Evolutionary conservation across 2,797 vertebrate genomes (phyloP), one percentile per base, ranked within the genome.

Genomic region (Phaenicophaeus curvirostris): DNA sequence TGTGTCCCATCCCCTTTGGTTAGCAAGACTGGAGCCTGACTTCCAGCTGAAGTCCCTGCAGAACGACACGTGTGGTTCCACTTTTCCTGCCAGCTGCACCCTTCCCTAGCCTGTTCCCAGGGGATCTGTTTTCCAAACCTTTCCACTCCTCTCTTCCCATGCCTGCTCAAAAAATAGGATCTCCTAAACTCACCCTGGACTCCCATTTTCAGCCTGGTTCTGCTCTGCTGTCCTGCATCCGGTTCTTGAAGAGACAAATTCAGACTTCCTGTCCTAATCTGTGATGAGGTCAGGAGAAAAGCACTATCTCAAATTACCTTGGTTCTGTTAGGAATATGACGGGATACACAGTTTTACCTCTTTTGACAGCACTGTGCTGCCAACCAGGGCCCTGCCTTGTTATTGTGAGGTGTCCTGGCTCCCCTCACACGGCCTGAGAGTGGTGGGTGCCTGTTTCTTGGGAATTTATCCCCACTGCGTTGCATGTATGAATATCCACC

Each of bases 111-210:
- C 74, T 46, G 18, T 54, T 94, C 15, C 48, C 48, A 41, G 46
- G 66, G 87, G 73, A 94, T 85, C 71, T 80, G 66, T 90, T 94
- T 92, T 90, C 91, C 90, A 95, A 74, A 93, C 50, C 42, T 95
- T 96, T 95, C 89, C 74, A 25, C 23, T 33, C 39, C 59, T 85
- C 23, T 79, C 53, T 79, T 86, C 6, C 13, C 7, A 6, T n/a
- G 16, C 25, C 50, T 83, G 10, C 39, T 71, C n/a, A 63, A 78
- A 39, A 81, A 83, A 27, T 2, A 62, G 18, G 10, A 28, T 80
- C 24, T 39, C 50, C 62, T 67, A 79, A 89, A 67, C 16, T 28
- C 33, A 66, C 8, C 13, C 30, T 69, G 42, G 33, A 58, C 55
- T 92, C 84, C 30, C 2, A 24, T 87, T 95, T 92, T 87, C 62